Evolutionary conservation across 2,888 invertebrate species (phyloP), one percentile per base, ranked within the genome.

Genomic region (Drosophila yooni): DNA sequence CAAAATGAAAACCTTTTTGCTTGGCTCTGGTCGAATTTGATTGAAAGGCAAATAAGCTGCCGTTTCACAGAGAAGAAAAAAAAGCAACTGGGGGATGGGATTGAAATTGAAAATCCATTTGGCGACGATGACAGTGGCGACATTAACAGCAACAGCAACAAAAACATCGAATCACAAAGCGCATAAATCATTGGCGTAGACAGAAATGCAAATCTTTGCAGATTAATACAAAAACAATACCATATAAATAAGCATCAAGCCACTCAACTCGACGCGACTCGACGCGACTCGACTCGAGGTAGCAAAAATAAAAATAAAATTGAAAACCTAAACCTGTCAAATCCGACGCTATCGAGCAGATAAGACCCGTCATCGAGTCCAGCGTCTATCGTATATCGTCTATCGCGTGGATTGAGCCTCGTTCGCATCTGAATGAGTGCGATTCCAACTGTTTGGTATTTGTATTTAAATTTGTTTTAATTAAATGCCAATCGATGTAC

Each of bases 31-130:
- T 62, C 58, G 43, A 54, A n/a, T 68, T 79, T 88, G 83, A 81
- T 88, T 89, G 79, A 87, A 83, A 83, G 74, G 70, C 87, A 86
- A 87, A 89, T 83, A 83, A 83, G 87, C 84, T 88, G 89, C 81
- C 69, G 87, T 76, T 76, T 86, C 68, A 67, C 67, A 63, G 58
- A 74, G 70, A 78, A 80, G 64, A 74, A 53, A 54, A 13, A 46
- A 1, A 25, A 36, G n/a, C 38, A 13, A 40, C 58, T 10, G 48
- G 51, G 43, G 60, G 58, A 56, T 48, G 40, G 43, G 48, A 54
- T 61, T 46, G 46, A 68, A 71, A 76, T 69, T 77, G 74, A 59
- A 88, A 85, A 88, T 82, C 80, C 77, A 80, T 80, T 85, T 74
- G 78, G 71, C 46, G 76, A 58, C 76, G 51, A 51, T 65, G 79